Base-by-base conservation (phyloP, 2,113 vertebrate species). In the Brachyistius frenatus region DNA sequence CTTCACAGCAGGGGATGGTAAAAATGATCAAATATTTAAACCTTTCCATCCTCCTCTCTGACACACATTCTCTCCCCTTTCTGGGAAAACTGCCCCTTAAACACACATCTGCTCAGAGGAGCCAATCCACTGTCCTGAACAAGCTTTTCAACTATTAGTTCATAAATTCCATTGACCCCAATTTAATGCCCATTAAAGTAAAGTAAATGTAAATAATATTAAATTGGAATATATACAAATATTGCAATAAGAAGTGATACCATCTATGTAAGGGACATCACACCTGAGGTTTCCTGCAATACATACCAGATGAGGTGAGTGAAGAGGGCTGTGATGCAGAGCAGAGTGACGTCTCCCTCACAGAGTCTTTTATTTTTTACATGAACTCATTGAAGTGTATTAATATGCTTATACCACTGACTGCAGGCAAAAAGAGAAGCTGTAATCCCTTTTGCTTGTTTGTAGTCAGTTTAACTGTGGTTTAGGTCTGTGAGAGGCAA, bases 1-100 rank as follows among this genome's bases (percentile, higher is more conserved):
- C 53, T 68, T 82, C 35, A 73, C 75, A 81, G 75, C 71, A 76
- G 81, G 76, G 81, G 61, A 75, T 63, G 23, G 76, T 66, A 58
- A 32, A 64, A 50, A 80, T 80, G 60, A 83, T 82, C 41, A 84
- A 86, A 86, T 77, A 86, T 86, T 84, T 85, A 86, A 83, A 76
- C 76, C 68, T 55, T 83, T 14, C 46, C 60, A 61, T 71, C 47
- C 73, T 71, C 4, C 61, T 72, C 7, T 49, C 46, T 46, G 14
- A 52, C 36, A 31, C 49, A 61, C 58, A 55, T 55, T 41, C 14
- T 49, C 4, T 57, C 9, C 7, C 70, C 32, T 10, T 37, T 65
- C 56, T 33, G 77, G 58, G 56, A 23, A 78, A 69, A 69, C 7
- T 23, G 49, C 53, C 52, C 62, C 9, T 49, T 35, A 41, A 57